Evolutionary conservation across 1,140 invertebrate species (phyloP).

Genomic region (Octopus bimaculoides): DNA sequence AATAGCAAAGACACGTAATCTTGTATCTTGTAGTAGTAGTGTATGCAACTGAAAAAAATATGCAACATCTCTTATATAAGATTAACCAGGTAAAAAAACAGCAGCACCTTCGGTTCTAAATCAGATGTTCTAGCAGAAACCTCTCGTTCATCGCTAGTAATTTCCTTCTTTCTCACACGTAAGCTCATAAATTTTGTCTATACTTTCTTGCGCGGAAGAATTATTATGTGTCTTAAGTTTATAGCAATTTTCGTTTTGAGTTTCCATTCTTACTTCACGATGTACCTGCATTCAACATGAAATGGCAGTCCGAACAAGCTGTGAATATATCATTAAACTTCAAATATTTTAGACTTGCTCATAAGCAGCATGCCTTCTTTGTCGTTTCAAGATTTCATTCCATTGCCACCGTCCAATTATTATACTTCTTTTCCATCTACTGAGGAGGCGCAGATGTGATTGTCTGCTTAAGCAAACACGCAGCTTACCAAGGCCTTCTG

Average conservation of each 20-base stretch:
- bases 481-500: too few species aligned
- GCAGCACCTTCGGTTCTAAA: neutral
- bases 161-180: neutral
- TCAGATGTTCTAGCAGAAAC: neutral
- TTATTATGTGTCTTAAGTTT: neutral
- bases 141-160: neutral
- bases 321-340: neutral
- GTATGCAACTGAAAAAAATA: neutral
- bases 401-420: neutral
- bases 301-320: neutral
- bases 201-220: neutral
- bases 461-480: too few species aligned
- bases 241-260: neutral
- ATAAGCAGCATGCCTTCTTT: neutral
- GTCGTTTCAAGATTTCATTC: neutral
- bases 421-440: too few species aligned
- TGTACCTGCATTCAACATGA: neutral
- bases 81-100: neutral
- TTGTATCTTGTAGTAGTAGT: neutral
- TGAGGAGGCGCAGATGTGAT: too few species aligned
- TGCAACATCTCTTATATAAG: neutral
- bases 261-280: slow-evolving; percentile 1
- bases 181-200: neutral
- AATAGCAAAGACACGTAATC: neutral
- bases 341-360: neutral